phyloP scores from a whole-genome alignment of 2,888 invertebrate genomes.

The Heliconius ismenius region DNA sequence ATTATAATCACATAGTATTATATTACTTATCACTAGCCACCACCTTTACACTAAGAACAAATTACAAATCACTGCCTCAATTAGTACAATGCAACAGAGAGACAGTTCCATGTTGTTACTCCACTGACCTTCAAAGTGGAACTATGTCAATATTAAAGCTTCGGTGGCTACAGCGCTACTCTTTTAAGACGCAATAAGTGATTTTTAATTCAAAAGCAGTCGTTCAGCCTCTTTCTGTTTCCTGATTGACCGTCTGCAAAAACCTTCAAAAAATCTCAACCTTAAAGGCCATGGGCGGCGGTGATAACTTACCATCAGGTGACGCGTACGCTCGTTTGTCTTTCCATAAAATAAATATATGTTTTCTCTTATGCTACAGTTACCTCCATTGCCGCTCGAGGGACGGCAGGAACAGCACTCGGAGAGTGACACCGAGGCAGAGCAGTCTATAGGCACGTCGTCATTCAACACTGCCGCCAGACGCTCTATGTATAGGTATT shows the following conservation, averaged over 20 bases:
- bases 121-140: not conserved
- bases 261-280: no score
- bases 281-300: no score
- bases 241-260: not conserved
- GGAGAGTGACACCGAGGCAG: conserved; percentile 59
- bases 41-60: no score
- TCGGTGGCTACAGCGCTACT: no score
- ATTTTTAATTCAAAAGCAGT: not conserved
- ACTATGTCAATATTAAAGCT: not conserved
- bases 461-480: conserved; percentile 53
- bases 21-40: no score
- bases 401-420: conserved; percentile 48
- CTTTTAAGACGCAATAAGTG: no score
- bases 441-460: conserved; percentile 63
- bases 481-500: conserved; percentile 52
- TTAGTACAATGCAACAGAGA: not conserved
- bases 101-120: not conserved
- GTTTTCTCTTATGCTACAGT: conserved; percentile 46
- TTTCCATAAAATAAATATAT: not conserved
- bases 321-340: no score
- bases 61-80: not conserved
- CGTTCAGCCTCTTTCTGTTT: not conserved
- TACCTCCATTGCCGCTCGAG: conserved; percentile 60
- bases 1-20: no score
- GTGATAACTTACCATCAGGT: no score